These are phyloP conservation scores for Palythoa caribaeorum DNA, from an alignment of 92 coral and sea anemone genomes.

Conservation along the genomic window DNA sequence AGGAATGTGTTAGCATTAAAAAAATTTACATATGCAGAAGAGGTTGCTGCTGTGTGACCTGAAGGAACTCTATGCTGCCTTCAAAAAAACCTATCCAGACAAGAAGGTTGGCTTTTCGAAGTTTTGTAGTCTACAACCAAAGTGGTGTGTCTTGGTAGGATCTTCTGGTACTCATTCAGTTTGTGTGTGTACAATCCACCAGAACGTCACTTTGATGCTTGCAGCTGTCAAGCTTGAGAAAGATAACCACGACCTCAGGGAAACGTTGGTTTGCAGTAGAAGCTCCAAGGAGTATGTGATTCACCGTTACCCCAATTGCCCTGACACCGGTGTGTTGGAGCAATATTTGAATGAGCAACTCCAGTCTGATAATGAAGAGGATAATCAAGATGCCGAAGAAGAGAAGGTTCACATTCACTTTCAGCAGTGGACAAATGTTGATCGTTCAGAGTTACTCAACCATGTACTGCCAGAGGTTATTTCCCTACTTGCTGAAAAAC, in stretches of 20 bases:
- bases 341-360: slow-evolving; percentile 52
- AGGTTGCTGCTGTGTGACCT: slow-evolving; percentile 44
- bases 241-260: too few relatives aligned
- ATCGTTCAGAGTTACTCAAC: slow-evolving; percentile 37
- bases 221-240: background rate
- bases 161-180: slow-evolving; percentile 47
- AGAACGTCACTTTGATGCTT: background rate
- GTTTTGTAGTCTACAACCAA: slow-evolving; percentile 43
- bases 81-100: slow-evolving; percentile 21
- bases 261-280: too few relatives aligned
- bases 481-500: slow-evolving; percentile 17
- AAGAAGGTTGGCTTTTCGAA: slow-evolving; percentile 50
- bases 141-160: slow-evolving; percentile 42
- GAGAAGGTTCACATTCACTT: too few relatives aligned
- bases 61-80: slow-evolving; percentile 47
- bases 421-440: slow-evolving; percentile 46
- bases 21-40: slow-evolving; percentile 43
- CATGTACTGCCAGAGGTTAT: slow-evolving; percentile 31
- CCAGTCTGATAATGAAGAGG: slow-evolving; percentile 42
- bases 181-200: slow-evolving; percentile 4
- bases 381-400: background rate
- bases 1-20: slow-evolving; percentile 33
- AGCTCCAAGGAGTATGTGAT: slow-evolving; percentile 55
- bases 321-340: slow-evolving; percentile 31
- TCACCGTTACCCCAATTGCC: slow-evolving; percentile 50